Conservation (phyloP, 2,888 invertebrate genomes). For the Pyrrhia umbra region DNA sequence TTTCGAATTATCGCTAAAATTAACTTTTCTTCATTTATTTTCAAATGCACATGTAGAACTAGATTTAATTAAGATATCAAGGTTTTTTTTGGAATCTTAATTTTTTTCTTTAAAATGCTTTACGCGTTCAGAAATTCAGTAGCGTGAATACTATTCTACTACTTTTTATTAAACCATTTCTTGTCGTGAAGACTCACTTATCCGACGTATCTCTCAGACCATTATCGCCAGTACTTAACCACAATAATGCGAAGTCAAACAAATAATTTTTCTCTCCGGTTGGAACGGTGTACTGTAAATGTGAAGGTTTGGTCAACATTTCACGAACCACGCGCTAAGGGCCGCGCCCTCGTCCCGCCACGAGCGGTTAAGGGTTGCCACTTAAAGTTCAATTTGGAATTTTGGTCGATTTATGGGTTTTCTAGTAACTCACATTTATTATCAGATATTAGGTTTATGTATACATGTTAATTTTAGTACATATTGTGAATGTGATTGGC, state of each 20-base stretch:
- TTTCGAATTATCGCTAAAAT: background rate
- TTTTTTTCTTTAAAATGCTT: too few species aligned
- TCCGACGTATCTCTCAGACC: background rate
- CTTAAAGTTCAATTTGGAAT: background rate
- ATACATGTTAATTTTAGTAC: too few species aligned
- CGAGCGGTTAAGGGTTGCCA: conserved; percentile 29
- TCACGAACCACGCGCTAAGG: conserved; percentile 52
- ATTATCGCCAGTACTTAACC: background rate
- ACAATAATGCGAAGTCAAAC: conserved; percentile 13
- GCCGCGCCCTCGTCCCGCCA: conserved; percentile 38
- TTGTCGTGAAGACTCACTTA: conserved; percentile 32
- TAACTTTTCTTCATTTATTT: background rate
- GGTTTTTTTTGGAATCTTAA: too few species aligned
- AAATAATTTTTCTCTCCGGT: conserved; percentile 31
- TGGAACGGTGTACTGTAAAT: conserved; percentile 38
- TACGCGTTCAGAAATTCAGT: background rate
- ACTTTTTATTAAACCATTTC: background rate
- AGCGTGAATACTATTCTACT: background rate
- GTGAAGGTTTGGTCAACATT: conserved; percentile 64
- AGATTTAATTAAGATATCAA: too few species aligned
- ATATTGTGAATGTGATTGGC: too few species aligned
- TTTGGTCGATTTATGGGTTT: background rate
- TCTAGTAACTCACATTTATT: too few species aligned
- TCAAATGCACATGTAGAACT: too few species aligned
- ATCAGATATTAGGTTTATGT: background rate